Evolutionary conservation across 2,797 vertebrate species (phyloP), one percentile per base, ranked within the genome.

Genomic region (Lerista edwardsae): DNA sequence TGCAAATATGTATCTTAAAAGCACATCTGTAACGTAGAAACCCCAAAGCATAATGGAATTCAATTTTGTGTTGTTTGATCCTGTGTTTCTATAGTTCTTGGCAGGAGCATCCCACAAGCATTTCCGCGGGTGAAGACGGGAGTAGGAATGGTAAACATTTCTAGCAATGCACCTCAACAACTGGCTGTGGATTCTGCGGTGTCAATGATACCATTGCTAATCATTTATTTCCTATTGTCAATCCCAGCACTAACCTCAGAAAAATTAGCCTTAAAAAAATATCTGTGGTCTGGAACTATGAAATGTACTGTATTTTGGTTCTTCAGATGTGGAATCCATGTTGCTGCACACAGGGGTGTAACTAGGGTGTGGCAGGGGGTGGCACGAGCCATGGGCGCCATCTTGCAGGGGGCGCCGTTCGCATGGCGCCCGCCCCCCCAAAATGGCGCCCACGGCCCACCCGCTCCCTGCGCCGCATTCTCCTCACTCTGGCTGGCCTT

Each of bases 51-150:
- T 19, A 15, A 25, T 14, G 36, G 23, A 27, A 68, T 71, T 62
- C 25, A 55, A 34, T 59, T 4, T 69, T 84, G 87, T 14, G 19
- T 73, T 31, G 79, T n/a, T 68, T 77, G 36, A 59, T 19, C n/a
- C 64, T 76, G n/a, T 17, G 15, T 59, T 73, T 67, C 29, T 76
- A 6, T 89, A 85, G 72, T 83, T 85, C 89, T 93, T 95, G 92
- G 91, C 92, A 90, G 76, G 72, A 34, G 0, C 23, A 75, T 84
- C 62, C 69, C 62, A 59, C 27, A 84, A 73, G 57, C 44, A 3
- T 91, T 90, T 91, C 88, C 94, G 84, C 83, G 85, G 91, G 76
- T 78, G 57, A 83, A 87, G 83, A 87, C 31, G 36, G 87, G 89
- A 90, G 89, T 65, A 23, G 2, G 87, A 86, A 79, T 82, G 83